Conservation (phyloP, 64 coral and sea anemone genomes). For the Exaiptasia diaphana region DNA sequence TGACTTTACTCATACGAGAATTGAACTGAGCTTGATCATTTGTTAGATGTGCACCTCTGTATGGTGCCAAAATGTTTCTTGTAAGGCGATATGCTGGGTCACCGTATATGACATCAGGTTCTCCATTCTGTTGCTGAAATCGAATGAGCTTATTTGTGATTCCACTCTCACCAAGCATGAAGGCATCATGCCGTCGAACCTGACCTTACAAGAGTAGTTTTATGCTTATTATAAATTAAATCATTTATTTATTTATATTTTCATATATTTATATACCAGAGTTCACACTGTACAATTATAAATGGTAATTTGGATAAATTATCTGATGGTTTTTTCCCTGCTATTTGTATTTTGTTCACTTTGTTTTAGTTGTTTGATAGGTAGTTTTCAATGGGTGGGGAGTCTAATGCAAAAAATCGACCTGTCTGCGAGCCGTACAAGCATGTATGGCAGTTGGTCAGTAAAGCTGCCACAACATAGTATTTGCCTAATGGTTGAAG, state of each 20-base stretch:
- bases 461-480: constrained; percentile 47
- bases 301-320: not conserved
- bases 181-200: no score
- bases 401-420: not conserved
- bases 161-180: no score
- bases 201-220: no score
- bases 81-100: constrained; percentile 15
- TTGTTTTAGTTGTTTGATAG: not conserved
- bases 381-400: not conserved
- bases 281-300: not conserved
- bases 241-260: not conserved
- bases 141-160: not conserved
- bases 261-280: not conserved
- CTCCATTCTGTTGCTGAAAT: constrained; percentile 30
- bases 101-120: constrained; percentile 23
- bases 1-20: no score
- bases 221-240: not conserved
- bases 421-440: not conserved
- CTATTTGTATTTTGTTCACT: not conserved
- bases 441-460: constrained; percentile 42
- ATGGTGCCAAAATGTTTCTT: constrained; percentile 17
- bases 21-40: not conserved
- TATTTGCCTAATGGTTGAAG: constrained; percentile 51
- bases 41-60: constrained; percentile 1
- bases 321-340: not conserved